Evolutionary conservation across 2,888 invertebrate species (phyloP).

Genomic region (Fabriciana adippe): DNA sequence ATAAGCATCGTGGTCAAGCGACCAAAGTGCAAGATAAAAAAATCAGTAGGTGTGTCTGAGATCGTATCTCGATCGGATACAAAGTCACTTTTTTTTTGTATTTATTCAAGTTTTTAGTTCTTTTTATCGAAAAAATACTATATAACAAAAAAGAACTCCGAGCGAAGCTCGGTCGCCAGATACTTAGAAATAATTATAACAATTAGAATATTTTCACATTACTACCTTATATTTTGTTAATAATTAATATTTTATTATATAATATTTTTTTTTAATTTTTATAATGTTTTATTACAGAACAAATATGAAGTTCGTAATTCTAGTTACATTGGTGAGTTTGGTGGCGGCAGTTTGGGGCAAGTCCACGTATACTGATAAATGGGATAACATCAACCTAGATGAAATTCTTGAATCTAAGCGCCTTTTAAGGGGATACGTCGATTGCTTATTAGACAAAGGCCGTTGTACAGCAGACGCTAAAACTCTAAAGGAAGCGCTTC

Average conservation of each 20-base stretch:
- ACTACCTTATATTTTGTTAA: too few relatives aligned
- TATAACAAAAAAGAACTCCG: too few relatives aligned
- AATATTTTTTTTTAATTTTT: conserved; percentile 7
- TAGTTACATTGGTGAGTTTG: conserved; percentile 61
- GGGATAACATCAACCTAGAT: conserved; percentile 86
- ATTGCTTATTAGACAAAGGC: conserved; percentile 85
- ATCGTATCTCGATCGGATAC: too few relatives aligned
- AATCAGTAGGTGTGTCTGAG: too few relatives aligned
- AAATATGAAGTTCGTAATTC: conserved; percentile 69
- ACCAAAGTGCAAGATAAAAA: too few relatives aligned
- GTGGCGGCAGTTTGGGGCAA: conserved; percentile 62
- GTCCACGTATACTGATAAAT: conserved; percentile 84
- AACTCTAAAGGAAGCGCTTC: conserved; percentile 82
- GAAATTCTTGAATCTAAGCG: conserved; percentile 85
- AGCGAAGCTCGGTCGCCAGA: too few relatives aligned
- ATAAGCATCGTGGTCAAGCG: too few relatives aligned
- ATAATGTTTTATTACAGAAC: conserved; percentile 47
- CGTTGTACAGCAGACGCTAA: conserved; percentile 86
- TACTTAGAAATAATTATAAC: too few relatives aligned
- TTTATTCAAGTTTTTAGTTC: too few relatives aligned
- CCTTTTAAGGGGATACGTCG: conserved; percentile 85
- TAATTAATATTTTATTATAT: neutral
- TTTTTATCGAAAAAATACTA: too few relatives aligned
- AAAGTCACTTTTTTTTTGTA: too few relatives aligned
- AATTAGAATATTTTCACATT: too few relatives aligned